Base-by-base conservation (phyloP, 2,888 invertebrate genomes). In the Polietes domitor region DNA sequence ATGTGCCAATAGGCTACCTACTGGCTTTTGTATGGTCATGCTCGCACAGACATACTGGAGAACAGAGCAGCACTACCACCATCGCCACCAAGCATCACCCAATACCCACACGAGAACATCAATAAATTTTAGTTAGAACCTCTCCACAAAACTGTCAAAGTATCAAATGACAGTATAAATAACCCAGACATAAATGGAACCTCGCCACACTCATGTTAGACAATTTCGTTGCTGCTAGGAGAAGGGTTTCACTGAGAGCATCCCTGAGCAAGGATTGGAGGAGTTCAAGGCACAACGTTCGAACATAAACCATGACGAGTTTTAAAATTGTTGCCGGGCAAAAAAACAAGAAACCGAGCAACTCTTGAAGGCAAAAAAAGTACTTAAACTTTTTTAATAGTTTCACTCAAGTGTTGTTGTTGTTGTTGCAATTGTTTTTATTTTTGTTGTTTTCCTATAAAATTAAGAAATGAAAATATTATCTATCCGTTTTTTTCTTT, bases 101-200 rank as follows among this genome's bases (percentile, higher is more conserved):
- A 41, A 43, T 17, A 68, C 68, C 68, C 41, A 43, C 43, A 68
- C 24, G 41, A 68, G 21, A 24, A 41, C 68, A 68, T 41, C 68
- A 43, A 68, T 68, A 68, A 68, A 68, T 68, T 43, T 68, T 68
- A 68, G 68, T 68, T 68, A 68, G 43, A 68, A 68, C 68, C 63
- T 75, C 53, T 50, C 63, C 75, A 75, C 65, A 41, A 65, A 75
- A 65, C 74, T 88, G 89, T 87, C 88, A 89, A 87, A 87, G 88
- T 89, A 89, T 89, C 88, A 85, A 85, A 87, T 89, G 86, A 88
- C 89, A 87, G 85, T 87, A 88, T 89, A 87, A 88, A 88, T 87
- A 89, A 87, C 77, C 71, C 76, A 83, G 63, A 58, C 71, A 65
- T 63, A 71, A 71, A 43, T 37, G 37, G 37, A 37, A 37, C 37